Conservation (phyloP, 1,140 invertebrate species). For the Philotrypesis tridentata region DNA sequence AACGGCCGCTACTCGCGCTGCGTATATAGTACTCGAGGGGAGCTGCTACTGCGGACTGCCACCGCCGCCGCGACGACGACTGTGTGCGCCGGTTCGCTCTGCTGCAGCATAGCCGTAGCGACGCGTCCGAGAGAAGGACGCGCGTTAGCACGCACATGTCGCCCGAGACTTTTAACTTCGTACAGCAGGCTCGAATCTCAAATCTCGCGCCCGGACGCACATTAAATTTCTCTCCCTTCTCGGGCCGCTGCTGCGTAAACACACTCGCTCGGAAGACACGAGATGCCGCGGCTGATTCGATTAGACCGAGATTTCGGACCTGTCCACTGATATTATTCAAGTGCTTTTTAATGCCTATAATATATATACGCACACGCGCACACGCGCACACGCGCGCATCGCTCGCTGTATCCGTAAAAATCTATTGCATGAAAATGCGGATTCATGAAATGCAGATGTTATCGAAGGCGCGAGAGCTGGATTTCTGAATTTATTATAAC, state of each 20-base stretch:
- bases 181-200: neutral
- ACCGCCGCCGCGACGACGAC: neutral
- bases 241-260: neutral
- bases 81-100: neutral
- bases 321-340: neutral
- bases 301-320: neutral
- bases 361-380: too few species aligned
- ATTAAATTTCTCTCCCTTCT: neutral
- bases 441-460: neutral
- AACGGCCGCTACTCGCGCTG: constrained; percentile 58
- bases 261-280: neutral
- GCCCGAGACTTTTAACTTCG: too few species aligned
- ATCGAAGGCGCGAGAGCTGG: neutral
- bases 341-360: too few species aligned
- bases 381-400: too few species aligned
- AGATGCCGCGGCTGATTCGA: neutral
- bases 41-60: constrained; percentile 51
- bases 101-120: too few species aligned
- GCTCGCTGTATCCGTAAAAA: neutral
- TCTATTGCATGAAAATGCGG: neutral
- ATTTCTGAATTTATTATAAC: neutral
- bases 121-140: neutral
- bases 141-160: too few species aligned
- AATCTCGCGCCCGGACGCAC: constrained; percentile 19
- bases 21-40: constrained; percentile 54